These are phyloP conservation scores for Manduca sexta DNA, from an alignment of 1,140 invertebrate genomes.

Conservation along the genomic window DNA sequence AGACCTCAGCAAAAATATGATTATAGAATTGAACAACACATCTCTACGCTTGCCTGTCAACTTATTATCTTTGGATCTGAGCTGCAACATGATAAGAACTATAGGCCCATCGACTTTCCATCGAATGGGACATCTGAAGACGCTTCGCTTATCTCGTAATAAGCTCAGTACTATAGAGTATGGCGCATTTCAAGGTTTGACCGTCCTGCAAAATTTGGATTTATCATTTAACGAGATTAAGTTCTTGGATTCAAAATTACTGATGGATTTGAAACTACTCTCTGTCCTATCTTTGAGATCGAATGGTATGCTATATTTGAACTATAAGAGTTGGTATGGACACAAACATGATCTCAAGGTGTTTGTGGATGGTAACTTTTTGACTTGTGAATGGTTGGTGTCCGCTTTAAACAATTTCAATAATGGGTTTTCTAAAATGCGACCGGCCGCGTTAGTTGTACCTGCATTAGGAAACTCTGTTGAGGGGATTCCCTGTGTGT, in stretches of 20 bases:
- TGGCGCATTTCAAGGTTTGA: constrained; percentile 43
- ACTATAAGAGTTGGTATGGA: constrained; percentile 40
- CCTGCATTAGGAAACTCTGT: constrained; percentile 27
- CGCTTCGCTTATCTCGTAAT: constrained; percentile 44
- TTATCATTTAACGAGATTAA: constrained; percentile 46
- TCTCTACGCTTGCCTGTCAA: constrained; percentile 39
- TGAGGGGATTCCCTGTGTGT: constrained; percentile 44
- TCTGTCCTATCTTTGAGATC: constrained; percentile 36
- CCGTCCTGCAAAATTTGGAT: constrained; percentile 38
- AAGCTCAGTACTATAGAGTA: constrained; percentile 36
- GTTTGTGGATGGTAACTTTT: constrained; percentile 47
- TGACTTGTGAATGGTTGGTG: constrained; percentile 50
- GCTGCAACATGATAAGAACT: constrained; percentile 35
- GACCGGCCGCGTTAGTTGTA: constrained; percentile 26
- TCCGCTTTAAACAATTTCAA: constrained; percentile 39
- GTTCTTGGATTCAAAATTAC: constrained; percentile 44
- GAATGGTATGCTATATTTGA: constrained; percentile 37
- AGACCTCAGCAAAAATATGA: constrained; percentile 45
- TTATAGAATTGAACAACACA: constrained; percentile 32
- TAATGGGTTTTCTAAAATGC: constrained; percentile 50
- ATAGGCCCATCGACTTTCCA: constrained; percentile 46
- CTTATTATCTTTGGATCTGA: constrained; percentile 44
- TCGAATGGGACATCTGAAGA: constrained; percentile 30
- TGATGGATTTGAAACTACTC: constrained; percentile 45
- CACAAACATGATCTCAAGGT: constrained; percentile 41